Conservation (phyloP, 2,888 invertebrate species). For the Phlogophora meticulosa region DNA sequence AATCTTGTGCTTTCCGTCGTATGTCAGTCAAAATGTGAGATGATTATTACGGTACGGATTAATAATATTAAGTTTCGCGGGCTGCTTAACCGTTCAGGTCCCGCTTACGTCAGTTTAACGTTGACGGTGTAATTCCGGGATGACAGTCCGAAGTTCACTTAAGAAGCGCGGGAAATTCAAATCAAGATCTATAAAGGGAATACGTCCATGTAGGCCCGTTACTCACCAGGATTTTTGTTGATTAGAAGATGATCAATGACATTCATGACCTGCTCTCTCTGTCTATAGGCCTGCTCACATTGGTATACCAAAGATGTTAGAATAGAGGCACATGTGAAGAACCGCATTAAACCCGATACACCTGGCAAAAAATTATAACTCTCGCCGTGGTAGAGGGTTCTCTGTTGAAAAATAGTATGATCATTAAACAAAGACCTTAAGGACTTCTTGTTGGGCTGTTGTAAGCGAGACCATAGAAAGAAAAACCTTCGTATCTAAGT, state of each 20-base stretch:
- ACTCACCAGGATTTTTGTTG: slow-evolving; percentile 77
- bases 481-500: background rate
- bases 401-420: slow-evolving; percentile 59
- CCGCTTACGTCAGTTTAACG: no score
- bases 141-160: no score
- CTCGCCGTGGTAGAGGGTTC: slow-evolving; percentile 61
- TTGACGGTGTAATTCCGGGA: no score
- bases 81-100: no score
- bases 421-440: background rate
- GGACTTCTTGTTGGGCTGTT: background rate
- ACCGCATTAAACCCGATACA: slow-evolving; percentile 72
- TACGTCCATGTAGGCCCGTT: no score
- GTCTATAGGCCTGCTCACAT: slow-evolving; percentile 77
- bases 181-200: no score
- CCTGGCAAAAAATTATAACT: slow-evolving; percentile 70
- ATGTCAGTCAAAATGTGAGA: no score
- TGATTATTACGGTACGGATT: no score
- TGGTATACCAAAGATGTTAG: slow-evolving; percentile 75
- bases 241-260: slow-evolving; percentile 79
- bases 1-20: no score
- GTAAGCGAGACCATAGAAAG: background rate
- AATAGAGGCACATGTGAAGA: slow-evolving; percentile 74
- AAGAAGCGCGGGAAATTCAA: no score
- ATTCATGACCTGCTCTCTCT: slow-evolving; percentile 74
- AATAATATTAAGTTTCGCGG: no score